Percentiles rank a stretch among this genome's conserved stretches.
These are phyloP conservation scores for Euleptes europaea DNA, from an alignment of 2,113 vertebrate genomes.

Conservation along the genomic window DNA sequence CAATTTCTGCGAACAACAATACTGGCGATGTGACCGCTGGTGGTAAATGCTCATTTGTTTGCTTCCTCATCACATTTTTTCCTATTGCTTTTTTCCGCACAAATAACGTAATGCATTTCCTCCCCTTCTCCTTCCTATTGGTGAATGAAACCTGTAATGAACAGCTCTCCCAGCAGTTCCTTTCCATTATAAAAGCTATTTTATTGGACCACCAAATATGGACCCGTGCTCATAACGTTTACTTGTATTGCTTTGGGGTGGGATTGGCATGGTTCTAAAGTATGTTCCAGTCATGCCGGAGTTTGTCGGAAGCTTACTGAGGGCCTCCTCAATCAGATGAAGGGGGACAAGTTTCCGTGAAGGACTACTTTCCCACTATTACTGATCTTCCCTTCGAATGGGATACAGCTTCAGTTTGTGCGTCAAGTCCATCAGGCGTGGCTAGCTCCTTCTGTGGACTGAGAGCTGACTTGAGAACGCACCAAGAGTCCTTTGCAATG, in stretches of 20 bases:
- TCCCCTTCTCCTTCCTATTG: conserved; percentile 13
- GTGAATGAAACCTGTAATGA: conserved; percentile 48
- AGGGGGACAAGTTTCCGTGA: background rate
- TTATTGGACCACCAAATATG: conserved; percentile 56
- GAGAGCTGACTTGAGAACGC: too few species aligned
- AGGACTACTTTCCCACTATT: background rate
- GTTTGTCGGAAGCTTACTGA: background rate
- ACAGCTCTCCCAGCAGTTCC: conserved; percentile 44
- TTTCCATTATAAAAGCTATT: conserved; percentile 52
- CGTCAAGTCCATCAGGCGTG: background rate
- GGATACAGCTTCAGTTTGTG: background rate
- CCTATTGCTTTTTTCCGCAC: conserved; percentile 35
- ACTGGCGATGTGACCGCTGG: conserved; percentile 56
- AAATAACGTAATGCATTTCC: conserved; percentile 40
- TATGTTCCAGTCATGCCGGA: background rate
- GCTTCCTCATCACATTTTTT: conserved; percentile 28
- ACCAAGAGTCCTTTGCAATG: background rate
- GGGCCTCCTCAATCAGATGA: background rate
- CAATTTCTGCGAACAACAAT: conserved; percentile 63
- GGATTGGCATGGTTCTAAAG: background rate
- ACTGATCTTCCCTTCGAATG: background rate
- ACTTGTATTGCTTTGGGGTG: conserved; percentile 5
- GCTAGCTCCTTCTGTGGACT: background rate
- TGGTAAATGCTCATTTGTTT: conserved; percentile 73
- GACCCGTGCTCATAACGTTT: conserved; percentile 46